Evolutionary conservation across 2,797 vertebrate species (phyloP), one percentile per base, ranked within the genome.

Genomic region (Amblyopsis hoosieri): DNA sequence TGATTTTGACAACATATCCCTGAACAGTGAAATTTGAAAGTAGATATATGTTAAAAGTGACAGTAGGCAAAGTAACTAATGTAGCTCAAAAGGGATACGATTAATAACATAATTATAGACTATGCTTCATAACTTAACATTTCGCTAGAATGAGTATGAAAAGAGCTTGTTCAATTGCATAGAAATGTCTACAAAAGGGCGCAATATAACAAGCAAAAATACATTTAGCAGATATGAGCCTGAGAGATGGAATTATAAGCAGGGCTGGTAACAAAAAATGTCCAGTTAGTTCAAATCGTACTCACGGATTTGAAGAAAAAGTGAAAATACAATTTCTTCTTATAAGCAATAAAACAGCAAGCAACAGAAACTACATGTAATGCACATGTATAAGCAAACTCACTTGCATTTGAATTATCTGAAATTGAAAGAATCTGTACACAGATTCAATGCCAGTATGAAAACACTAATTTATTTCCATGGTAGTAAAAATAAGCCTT

Each of bases 171-270:
- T 84, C 68, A 60, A 67, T 92, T 94, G 90, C 93, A 94, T 93
- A 94, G 92, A 92, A 90, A 90, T 66, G 29, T 87, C 87, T 92
- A 92, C 71, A 86, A 86, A 91, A 89, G 64, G 61, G 72, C 45
- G 69, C 63, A 83, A 87, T 65, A 81, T 80, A 87, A 86, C 81
- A 83, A 87, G 74, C 78, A 75, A 60, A 69, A 74, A 88, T 80
- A 82, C 59, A 78, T 66, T 78, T 68, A 87, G 83, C 82, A 80
- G 79, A 81, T 54, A 50, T 69, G 74, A 85, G 90, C 90, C 92
- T 92, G 92, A 93, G 91, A 83, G 79, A 89, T 85, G 72, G 75
- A 57, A 49, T 72, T 72, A 58, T 65, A 31, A 74, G 74, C 80
- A 79, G 53, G 79, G 75, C 62, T 12, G 0, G 70, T 66, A 68